These are phyloP conservation scores for Actenoides hombroni DNA, from an alignment of 2,113 vertebrate species.

Conservation along the genomic window DNA sequence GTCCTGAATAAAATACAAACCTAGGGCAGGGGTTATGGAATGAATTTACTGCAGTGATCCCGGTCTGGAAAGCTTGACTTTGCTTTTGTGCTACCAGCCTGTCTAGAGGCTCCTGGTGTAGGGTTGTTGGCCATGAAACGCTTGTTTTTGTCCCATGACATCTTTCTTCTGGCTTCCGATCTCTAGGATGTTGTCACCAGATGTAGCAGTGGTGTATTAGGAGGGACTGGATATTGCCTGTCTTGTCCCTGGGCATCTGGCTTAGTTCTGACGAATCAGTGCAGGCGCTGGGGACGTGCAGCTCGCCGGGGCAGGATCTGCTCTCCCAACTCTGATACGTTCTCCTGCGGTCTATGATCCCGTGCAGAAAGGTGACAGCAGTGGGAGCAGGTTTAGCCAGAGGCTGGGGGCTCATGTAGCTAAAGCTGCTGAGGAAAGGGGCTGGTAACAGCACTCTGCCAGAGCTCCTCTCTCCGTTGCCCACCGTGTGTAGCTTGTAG, in stretches of 20 bases:
- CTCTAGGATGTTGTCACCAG: neutral
- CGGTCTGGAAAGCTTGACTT: conserved; percentile 36
- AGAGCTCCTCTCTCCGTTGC: neutral
- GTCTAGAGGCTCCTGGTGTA: neutral
- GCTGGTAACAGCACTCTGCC: neutral
- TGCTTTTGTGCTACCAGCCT: conserved; percentile 26
- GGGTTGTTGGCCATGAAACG: neutral
- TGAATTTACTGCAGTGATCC: conserved; percentile 49
- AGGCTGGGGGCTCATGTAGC: neutral
- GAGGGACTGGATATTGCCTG: conserved; percentile 12
- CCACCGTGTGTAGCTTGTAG: neutral
- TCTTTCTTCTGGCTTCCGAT: conserved; percentile 8
- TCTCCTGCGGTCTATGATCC: neutral
- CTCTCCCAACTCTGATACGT: neutral
- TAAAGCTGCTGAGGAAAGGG: conserved; percentile 12
- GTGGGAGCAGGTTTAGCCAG: neutral
- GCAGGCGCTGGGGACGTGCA: neutral
- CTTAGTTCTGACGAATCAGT: neutral
- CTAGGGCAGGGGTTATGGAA: conserved; percentile 62
- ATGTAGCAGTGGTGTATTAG: neutral
- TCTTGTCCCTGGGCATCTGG: neutral
- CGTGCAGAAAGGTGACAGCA: neutral
- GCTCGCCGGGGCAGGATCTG: neutral
- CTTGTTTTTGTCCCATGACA: neutral
- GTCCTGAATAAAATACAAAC: conserved; percentile 69